Evolutionary conservation across 1,140 invertebrate species (phyloP).

Genomic region (Trachymyrmex septentrionalis): DNA sequence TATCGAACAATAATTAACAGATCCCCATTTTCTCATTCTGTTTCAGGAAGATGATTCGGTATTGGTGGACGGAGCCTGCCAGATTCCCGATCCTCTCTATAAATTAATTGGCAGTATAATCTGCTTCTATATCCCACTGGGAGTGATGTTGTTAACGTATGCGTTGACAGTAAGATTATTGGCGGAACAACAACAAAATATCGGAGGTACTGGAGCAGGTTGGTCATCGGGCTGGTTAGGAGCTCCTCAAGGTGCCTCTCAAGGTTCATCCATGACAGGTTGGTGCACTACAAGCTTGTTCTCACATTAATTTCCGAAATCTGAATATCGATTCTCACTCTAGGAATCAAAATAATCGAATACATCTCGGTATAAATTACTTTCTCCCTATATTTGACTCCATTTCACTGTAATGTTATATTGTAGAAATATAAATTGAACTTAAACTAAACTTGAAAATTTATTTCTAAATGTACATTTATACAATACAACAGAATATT

Average conservation of each 20-base stretch:
- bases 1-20: conserved; percentile 32
- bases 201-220: conserved; percentile 87
- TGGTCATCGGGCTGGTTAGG: conserved; percentile 89
- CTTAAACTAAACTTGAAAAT: neutral
- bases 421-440: neutral
- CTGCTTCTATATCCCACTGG: conserved; percentile 98
- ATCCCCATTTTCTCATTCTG: conserved; percentile 52
- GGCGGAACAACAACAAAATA: conserved; percentile 91
- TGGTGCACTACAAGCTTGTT: conserved; percentile 70
- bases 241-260: conserved; percentile 85
- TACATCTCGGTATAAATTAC: neutral
- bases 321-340: neutral
- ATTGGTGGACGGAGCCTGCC: conserved; percentile 92
- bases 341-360: neutral
- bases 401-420: neutral
- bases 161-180: conserved; percentile 95
- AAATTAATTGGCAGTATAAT: conserved; percentile 97
- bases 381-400: neutral
- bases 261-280: conserved; percentile 86
- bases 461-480: neutral
- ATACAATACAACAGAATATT: neutral
- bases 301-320: neutral
- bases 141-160: conserved; percentile 98
- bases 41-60: conserved; percentile 93
- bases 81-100: conserved; percentile 95